Conservation (phyloP, 2,113 vertebrate species). For the Phycodurus eques region DNA sequence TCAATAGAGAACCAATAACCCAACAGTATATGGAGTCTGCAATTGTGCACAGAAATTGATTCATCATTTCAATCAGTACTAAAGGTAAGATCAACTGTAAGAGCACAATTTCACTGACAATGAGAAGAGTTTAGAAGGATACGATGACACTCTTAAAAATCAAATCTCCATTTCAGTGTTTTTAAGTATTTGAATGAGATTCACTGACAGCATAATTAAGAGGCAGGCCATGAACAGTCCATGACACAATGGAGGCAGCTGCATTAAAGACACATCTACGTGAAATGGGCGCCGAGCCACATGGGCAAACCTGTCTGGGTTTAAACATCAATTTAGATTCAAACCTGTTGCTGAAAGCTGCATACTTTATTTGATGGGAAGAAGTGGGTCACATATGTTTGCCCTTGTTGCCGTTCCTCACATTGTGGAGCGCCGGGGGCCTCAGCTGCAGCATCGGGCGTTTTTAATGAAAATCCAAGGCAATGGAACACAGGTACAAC, state of each 20-base stretch:
- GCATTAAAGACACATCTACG: conserved; percentile 56
- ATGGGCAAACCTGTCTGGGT: conserved; percentile 71
- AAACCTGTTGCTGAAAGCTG: conserved; percentile 75
- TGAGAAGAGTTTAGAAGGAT: conserved; percentile 12
- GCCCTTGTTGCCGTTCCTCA: conserved; percentile 74
- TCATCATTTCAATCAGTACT: background rate
- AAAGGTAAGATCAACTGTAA: background rate
- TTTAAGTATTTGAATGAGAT: conserved; percentile 50
- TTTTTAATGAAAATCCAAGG: conserved; percentile 71
- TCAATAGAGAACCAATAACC: too few species aligned
- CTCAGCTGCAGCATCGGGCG: conserved; percentile 71
- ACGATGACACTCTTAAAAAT: conserved; percentile 44
- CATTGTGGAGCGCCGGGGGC: conserved; percentile 64
- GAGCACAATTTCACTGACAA: background rate
- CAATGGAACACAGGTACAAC: conserved; percentile 75
- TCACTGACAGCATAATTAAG: conserved; percentile 59
- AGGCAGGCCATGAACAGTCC: conserved; percentile 48
- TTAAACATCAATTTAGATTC: conserved; percentile 76
- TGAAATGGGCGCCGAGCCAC: conserved; percentile 47
- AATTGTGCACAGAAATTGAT: background rate
- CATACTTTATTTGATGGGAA: conserved; percentile 72
- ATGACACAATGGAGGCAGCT: conserved; percentile 58
- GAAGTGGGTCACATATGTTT: conserved; percentile 78
- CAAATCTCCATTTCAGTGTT: conserved; percentile 42
- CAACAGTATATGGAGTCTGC: background rate